Conservation (phyloP, 2,113 vertebrate genomes). For the Trinectes maculatus region DNA sequence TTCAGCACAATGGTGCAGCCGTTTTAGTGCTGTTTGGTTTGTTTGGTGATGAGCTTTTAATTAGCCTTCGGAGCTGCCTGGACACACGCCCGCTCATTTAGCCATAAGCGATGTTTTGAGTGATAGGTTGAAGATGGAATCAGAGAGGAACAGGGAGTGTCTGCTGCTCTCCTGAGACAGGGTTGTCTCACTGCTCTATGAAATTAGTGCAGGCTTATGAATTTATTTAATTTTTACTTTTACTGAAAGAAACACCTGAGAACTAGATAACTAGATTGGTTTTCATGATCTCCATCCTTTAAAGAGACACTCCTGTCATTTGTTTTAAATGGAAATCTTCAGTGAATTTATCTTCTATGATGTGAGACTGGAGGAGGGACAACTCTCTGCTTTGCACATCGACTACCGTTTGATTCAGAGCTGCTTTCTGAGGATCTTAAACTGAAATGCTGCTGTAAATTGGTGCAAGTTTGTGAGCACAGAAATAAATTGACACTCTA, state of each 20-base stretch:
- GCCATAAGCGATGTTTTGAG: slow-evolving; percentile 35
- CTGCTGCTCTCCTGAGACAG: slow-evolving; percentile 36
- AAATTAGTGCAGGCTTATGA: not conserved
- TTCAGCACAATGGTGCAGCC: not conserved
- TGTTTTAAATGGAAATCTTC: too few species aligned
- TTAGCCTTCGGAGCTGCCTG: slow-evolving; percentile 38
- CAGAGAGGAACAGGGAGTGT: not conserved
- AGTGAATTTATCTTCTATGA: slow-evolving; percentile 1
- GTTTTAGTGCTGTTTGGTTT: slow-evolving; percentile 26
- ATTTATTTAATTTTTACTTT: too few species aligned
- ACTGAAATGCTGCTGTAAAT: too few species aligned
- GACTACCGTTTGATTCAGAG: too few species aligned
- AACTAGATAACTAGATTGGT: too few species aligned
- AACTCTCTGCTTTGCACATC: not conserved
- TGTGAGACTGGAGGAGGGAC: not conserved
- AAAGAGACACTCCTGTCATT: too few species aligned
- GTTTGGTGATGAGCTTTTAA: slow-evolving; percentile 53
- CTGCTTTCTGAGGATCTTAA: too few species aligned
- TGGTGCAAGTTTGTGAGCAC: too few species aligned
- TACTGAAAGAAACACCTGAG: too few species aligned
- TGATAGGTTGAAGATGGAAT: slow-evolving; percentile 32
- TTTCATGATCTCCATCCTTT: too few species aligned
- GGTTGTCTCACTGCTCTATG: slow-evolving; percentile 1
- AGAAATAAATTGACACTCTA: too few species aligned
- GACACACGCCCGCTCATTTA: slow-evolving; percentile 27